Base-by-base conservation (phyloP, 2,888 invertebrate genomes). In the Napeogenes sylphis region DNA sequence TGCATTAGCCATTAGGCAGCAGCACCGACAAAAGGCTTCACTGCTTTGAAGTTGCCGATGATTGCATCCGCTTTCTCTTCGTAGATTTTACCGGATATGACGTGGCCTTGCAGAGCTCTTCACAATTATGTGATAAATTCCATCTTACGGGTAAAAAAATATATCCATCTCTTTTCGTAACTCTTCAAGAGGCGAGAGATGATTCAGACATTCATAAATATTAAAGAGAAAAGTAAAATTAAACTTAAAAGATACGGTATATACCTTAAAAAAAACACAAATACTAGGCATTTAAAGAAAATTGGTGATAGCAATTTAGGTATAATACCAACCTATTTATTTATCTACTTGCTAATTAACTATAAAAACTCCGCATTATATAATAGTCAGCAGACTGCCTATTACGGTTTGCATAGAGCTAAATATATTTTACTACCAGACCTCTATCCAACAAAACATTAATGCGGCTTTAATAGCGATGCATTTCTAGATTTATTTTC, bases 91-190 rank as follows among this genome's bases (percentile, higher is more conserved):
- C 83, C 88, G 89, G 89, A 90, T 84, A 80, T 85, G 83, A 83
- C 82, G 82, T 80, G 86, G 85, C 86, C 86, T 85, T 85, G 85
- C 76, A 80, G 77, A 79, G 84, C 85, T 88, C 85, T 90, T 90
- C 88, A 88, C 89, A 81, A 84, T 84, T 85, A 82, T 86, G 77
- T 78, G 89, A 85, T 81, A 89, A 77, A 90, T 90, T 90, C 90
- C 89, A 73, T 68, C 68, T 78, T 67, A 57, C 70, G 80, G 79
- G 80, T 81, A 82, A 80, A 76, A 78, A 78, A 71, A 68, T 71
- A 21, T 63, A 30, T 30, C 67, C 62, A 70, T 69, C 66, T 71
- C 77, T 80, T 80, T 81, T 74, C 71, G 73, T 72, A 75, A 76
- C 67, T 66, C 69, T 21, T 21, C 21, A 21, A 21, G 21, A 21